These are phyloP conservation scores for Andrena chrysosceles DNA, from an alignment of 2,888 invertebrate species.

Conservation along the genomic window DNA sequence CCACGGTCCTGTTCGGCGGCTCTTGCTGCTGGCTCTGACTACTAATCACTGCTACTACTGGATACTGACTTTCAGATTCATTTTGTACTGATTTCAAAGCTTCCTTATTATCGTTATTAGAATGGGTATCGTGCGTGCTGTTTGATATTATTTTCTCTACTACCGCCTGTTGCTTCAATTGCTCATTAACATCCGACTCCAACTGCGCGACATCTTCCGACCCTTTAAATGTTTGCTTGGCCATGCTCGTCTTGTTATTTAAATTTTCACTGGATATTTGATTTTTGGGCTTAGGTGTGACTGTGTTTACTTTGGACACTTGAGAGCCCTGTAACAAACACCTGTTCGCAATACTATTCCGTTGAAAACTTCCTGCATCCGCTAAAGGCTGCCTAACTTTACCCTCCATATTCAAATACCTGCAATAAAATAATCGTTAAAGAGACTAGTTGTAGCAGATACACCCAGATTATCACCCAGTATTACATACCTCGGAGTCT, in stretches of 20 bases:
- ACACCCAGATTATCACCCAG: too few species aligned
- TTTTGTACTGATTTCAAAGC: slow-evolving; percentile 7
- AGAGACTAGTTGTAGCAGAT: not conserved
- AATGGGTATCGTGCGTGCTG: slow-evolving; percentile 15
- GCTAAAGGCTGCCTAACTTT: slow-evolving; percentile 77
- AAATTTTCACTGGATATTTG: slow-evolving; percentile 25
- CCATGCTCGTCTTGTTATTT: not conserved
- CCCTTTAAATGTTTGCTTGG: slow-evolving; percentile 13
- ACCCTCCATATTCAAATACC: slow-evolving; percentile 66
- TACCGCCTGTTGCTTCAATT: slow-evolving; percentile 56
- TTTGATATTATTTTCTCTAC: slow-evolving; percentile 15
- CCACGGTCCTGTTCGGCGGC: slow-evolving; percentile 18
- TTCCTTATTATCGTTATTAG: slow-evolving; percentile 17
- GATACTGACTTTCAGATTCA: slow-evolving; percentile 30
- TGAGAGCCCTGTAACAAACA: slow-evolving; percentile 54
- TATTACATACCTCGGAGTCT: slow-evolving; percentile 69
- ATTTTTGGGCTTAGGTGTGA: slow-evolving; percentile 23
- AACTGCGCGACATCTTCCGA: slow-evolving; percentile 21
- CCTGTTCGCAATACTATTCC: slow-evolving; percentile 35
- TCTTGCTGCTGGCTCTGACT: slow-evolving; percentile 29
- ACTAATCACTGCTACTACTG: not conserved
- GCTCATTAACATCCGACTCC: slow-evolving; percentile 34
- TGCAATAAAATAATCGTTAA: slow-evolving; percentile 47
- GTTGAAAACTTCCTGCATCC: slow-evolving; percentile 67
- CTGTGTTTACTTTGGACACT: slow-evolving; percentile 61